Evolutionary conservation across 2,888 invertebrate genomes (phyloP).

Genomic region (Proisotoma minuta): DNA sequence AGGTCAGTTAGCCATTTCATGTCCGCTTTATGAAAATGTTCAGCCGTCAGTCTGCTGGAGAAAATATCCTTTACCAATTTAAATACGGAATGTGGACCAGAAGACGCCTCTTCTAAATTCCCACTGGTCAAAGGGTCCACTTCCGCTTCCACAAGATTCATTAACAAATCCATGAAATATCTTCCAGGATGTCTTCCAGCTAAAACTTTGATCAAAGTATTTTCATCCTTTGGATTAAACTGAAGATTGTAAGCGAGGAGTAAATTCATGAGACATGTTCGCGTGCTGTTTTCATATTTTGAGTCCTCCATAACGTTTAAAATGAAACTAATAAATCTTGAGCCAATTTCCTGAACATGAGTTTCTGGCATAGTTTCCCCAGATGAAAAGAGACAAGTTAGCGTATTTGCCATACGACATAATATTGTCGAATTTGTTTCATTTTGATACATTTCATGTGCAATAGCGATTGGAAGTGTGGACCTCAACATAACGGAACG

Average conservation of each 20-base stretch:
- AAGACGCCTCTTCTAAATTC: neutral
- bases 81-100: conserved; percentile 19
- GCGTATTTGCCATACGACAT: conserved; percentile 13
- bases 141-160: conserved; percentile 1
- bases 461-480: conserved; percentile 18
- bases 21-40: conserved; percentile 14
- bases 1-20: conserved; percentile 13
- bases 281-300: conserved; percentile 5
- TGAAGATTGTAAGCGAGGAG: conserved; percentile 31
- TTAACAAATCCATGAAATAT: neutral
- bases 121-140: neutral
- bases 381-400: conserved; percentile 19
- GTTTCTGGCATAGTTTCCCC: conserved; percentile 26
- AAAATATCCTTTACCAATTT: conserved; percentile 28
- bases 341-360: conserved; percentile 23
- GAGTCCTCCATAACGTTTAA: conserved; percentile 19
- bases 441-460: conserved; percentile 20
- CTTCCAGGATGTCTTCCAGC: conserved; percentile 12
- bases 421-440: conserved; percentile 1
- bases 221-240: conserved; percentile 18
- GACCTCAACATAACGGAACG: conserved; percentile 13
- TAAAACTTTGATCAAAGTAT: conserved; percentile 19
- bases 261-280: conserved; percentile 14
- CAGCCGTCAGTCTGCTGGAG: conserved; percentile 17
- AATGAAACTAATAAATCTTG: conserved; percentile 21